Evolutionary conservation across 2,888 invertebrate genomes (phyloP), one percentile per base, ranked within the genome.

Genomic region (Agrotis puta): DNA sequence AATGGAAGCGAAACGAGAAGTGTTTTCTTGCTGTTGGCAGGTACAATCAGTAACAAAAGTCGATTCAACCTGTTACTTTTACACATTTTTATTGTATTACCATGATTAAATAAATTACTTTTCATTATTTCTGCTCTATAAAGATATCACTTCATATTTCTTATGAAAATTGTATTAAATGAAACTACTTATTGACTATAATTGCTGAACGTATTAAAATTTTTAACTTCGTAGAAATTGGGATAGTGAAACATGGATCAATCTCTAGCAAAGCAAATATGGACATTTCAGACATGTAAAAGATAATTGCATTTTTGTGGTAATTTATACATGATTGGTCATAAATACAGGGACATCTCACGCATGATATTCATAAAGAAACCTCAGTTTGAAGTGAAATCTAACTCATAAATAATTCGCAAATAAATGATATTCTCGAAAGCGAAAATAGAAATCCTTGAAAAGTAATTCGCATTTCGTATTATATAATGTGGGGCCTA

Each of bases 351-450:
- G 13, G 20, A 47, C 20, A 3, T 33, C 65, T 47, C 65, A 22
- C 20, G 65, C 65, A 47, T 45, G 24, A 63, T 20, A 64, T 13
- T 13, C 18, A 43, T 63, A 20, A 45, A 63, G 16, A 45, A 64
- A 64, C 16, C 11, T 16, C 24, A 27, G 27, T 20, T 24, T 43
- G 43, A 39, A n/a, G 54, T 54, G n/a, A 24, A 64, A 63, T 18
- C 7, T 14, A 13, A 62, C 24, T 64, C n/a, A 24, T 59, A 24
- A 39, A 64, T 13, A n/a, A 43, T 43, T 61, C 11, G 63, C 7
- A 14, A 39, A 39, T 54, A 51, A 6, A 14, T 39, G 1, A 39
- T 39, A 39, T 39, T 39, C 39, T 39, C 39, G 39, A 39, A 39
- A 39, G 39, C 9, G 39, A 39, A 39, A 39, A 39, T 39, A 39